Evolutionary conservation across 2,888 invertebrate genomes (phyloP).

Genomic region (Parthenolecanium corni): DNA sequence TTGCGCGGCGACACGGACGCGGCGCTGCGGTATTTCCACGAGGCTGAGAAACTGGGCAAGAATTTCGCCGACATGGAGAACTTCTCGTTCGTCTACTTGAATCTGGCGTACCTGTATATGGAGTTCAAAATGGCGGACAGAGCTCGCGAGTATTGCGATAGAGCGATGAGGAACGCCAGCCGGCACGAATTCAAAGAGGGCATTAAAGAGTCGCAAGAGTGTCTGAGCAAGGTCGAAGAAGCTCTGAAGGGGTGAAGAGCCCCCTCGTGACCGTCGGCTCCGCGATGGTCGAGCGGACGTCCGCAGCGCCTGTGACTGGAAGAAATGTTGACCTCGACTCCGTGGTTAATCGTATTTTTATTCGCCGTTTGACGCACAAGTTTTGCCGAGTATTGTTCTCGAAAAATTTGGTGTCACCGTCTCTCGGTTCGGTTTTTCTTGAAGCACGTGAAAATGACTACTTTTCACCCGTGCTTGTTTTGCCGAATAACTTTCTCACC

Average conservation of each 20-base stretch:
- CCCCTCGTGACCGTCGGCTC: no score
- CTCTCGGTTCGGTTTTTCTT: no score
- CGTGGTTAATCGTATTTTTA: no score
- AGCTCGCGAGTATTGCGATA: constrained; percentile 58
- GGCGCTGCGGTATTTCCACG: constrained; percentile 56
- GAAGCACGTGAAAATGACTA: no score
- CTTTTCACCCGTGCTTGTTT: no score
- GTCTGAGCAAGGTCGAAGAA: constrained; percentile 2
- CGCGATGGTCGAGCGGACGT: no score
- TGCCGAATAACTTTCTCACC: no score
- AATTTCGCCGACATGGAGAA: constrained; percentile 53
- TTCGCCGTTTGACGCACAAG: no score
- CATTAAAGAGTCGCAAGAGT: constrained; percentile 10
- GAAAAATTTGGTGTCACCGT: no score
- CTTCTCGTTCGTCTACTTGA: constrained; percentile 62
- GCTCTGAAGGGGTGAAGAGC: not conserved
- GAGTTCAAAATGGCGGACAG: constrained; percentile 55
- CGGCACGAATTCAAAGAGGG: constrained; percentile 49
- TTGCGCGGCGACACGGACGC: constrained; percentile 48
- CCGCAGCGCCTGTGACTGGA: no score
- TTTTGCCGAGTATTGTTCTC: no score
- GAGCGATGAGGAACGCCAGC: constrained; percentile 58
- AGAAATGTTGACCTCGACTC: no score
- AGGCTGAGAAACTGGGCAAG: constrained; percentile 57
- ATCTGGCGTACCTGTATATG: constrained; percentile 69